Base-by-base conservation (phyloP, 2,888 invertebrate genomes). In the Mimachlamys varia region DNA sequence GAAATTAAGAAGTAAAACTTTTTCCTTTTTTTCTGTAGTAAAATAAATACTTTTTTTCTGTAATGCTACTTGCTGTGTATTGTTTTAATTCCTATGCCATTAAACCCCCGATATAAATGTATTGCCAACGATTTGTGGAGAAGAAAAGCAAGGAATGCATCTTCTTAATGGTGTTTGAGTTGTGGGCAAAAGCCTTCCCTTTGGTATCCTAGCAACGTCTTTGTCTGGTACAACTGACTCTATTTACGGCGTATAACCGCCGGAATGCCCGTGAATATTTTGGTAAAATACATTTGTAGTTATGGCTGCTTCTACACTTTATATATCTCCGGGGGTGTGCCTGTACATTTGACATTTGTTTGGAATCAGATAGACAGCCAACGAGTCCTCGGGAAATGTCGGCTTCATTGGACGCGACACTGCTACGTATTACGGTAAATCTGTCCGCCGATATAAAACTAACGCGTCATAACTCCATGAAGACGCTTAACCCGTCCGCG, bases 291-390 rank as follows among this genome's bases (percentile, higher is more conserved):
- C 76, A 76, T 76, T 76, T 33, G 33, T 76, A 1, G 76, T 76
- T 76, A 7, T 76, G 76, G 76, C 76, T 76, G 76, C 27, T 33
- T n/a, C 27, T 33, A 76, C 76, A 76, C 76, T 76, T 76, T 76
- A 33, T 76, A 76, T 76, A 2, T 33, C 76, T 76, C 76, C 33
- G 0, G 76, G 62, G 76, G 76, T 33, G 33, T 76, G 27, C 76
- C 76, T 76, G 76, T 76, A 76, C 76, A 76, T 76, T 76, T 76
- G 76, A 76, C 76, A 76, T 76, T 76, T 76, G 76, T 33, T 33
- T 27, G 76, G 33, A 33, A 76, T 27, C 76, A 4, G 76, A 76
- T 76, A 76, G 76, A 76, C 76, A 12, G 12, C 7, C 33, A 27
- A 76, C 76, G 2, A 33, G 76, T 76, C 76, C 76, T 76, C 76